Base-by-base conservation (phyloP, 2,888 invertebrate genomes). In the Metopia argyrocephala region DNA sequence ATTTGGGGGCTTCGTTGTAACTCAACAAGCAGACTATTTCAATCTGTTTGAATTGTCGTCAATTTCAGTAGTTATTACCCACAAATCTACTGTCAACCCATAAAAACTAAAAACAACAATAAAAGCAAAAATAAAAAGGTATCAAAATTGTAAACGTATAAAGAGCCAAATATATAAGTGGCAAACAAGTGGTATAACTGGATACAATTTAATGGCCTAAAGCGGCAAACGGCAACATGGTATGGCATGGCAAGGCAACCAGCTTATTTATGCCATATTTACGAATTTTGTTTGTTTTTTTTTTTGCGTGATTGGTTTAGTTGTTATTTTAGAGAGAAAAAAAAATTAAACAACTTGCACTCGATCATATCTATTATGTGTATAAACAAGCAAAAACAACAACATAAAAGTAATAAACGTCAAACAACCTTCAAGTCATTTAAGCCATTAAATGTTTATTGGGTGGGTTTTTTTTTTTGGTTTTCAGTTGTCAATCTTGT, bases 181-280 rank as follows among this genome's bases (percentile, higher is more conserved):
- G 48, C 28, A 27, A 70, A 75, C 78, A 81, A 78, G 81, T 78
- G 69, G 70, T 78, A 70, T 66, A 78, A 78, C 78, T 54, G 70
- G 81, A 31, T 78, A 75, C 65, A 78, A 48, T 78, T 74, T 78
- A 74, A 78, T 78, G 69, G 74, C 81, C 81, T 74, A 78, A 81
- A 81, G 69, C 64, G 27, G 31, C 20, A n/a, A 25, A 54, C 31
- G 59, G 50, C 45, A 61, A 54, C 80, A 74, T 38, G 38, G 38
- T 15, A 38, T 12, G 38, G 25, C 73, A 71, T 54, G 64, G 79
- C 79, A 76, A 75, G 75, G 68, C 64, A 75, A 64, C 69, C 65
- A 75, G 75, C 76, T 71, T 75, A 52, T 57, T 62, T 52, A 23
- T 31, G 28, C 25, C 6, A 38, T 52, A 28, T 48, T 27, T 64